Evolutionary conservation across 2,113 vertebrate genomes (phyloP).

Genomic region (Antigone vipio): DNA sequence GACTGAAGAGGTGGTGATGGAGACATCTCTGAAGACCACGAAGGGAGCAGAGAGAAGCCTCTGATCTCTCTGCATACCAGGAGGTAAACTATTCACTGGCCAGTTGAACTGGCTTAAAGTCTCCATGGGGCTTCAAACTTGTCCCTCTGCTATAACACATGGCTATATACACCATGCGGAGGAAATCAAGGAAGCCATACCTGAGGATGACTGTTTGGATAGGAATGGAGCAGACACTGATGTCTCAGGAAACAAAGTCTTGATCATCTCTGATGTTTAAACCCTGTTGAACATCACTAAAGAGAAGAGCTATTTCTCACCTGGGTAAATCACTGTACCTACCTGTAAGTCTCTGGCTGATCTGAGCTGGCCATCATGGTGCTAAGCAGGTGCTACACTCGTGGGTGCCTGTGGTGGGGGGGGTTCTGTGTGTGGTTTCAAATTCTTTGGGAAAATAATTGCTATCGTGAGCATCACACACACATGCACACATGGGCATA

Average conservation of each 20-base stretch:
- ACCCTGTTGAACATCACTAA: neutral
- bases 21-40: neutral
- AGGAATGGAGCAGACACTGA: neutral
- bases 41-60: neutral
- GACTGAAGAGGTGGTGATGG: neutral
- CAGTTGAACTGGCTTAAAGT: neutral
- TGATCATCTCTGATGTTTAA: neutral
- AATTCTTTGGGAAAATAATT: neutral
- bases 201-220: neutral
- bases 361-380: fast-evolving
- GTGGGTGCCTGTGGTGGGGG: neutral
- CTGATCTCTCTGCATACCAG: neutral
- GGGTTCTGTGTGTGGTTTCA: neutral
- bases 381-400: neutral
- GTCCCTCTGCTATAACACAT: neutral
- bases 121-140: neutral
- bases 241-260: neutral
- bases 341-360: neutral
- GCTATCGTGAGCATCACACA: neutral
- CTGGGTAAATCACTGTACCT: neutral
- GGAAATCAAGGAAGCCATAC: neutral
- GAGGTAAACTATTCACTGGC: neutral
- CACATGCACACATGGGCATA: neutral
- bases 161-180: neutral
- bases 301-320: neutral